These are phyloP conservation scores for Muscicapa comitata DNA, from an alignment of 2,797 vertebrate genomes.

Conservation along the genomic window DNA sequence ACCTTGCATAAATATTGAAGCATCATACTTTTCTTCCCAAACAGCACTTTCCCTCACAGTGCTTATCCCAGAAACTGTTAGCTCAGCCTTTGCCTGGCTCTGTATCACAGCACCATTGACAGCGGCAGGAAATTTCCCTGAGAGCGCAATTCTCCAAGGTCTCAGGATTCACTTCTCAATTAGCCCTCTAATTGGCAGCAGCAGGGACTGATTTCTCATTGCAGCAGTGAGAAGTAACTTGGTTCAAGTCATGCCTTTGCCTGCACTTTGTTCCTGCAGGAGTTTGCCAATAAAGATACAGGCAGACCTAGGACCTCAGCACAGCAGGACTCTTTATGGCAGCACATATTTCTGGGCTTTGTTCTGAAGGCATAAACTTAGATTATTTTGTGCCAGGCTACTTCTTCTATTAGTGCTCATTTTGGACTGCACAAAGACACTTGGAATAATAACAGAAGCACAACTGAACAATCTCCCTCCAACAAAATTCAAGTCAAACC, in stretches of 20 bases:
- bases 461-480: neutral
- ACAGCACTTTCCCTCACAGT: neutral
- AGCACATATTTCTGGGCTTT: neutral
- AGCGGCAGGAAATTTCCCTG: neutral
- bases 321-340: neutral
- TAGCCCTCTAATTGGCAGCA: slow-evolving; percentile 40
- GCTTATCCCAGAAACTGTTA: neutral
- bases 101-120: neutral
- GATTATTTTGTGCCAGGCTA: neutral
- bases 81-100: neutral
- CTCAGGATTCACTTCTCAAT: slow-evolving; percentile 22
- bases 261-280: neutral
- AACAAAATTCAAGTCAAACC: neutral
- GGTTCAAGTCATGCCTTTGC: neutral
- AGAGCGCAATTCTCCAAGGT: neutral
- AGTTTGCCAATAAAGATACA: neutral
- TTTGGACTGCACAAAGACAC: neutral
- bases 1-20: neutral
- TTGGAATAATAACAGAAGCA: neutral
- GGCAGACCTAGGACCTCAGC: neutral
- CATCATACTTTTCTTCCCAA: neutral
- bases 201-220: neutral
- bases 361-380: neutral
- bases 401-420: neutral
- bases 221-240: neutral